phyloP scores from a whole-genome alignment of 2,113 vertebrate genomes.

The Nyctereutes procyonoides region DNA sequence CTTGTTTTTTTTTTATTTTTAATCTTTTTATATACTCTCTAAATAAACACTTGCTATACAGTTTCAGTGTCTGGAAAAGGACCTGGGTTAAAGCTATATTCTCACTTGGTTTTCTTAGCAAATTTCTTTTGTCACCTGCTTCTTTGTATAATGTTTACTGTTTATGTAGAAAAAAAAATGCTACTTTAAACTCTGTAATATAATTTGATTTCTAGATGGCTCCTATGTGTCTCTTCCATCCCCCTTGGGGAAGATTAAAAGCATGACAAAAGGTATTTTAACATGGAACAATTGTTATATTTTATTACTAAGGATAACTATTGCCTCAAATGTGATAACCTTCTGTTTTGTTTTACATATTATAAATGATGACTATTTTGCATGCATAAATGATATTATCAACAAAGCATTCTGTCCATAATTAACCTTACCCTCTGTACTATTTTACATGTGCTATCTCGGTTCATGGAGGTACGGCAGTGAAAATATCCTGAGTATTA shows the following conservation, averaged over 20 bases:
- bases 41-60: background rate
- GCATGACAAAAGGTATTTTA: conserved; percentile 97
- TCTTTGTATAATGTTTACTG: conserved; percentile 40
- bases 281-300: background rate
- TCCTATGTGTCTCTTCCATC: conserved; percentile 97
- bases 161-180: conserved; percentile 26
- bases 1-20: background rate
- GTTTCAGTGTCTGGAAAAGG: background rate
- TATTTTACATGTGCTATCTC: background rate
- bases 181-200: conserved; percentile 3
- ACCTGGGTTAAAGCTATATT: background rate
- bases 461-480: background rate
- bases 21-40: background rate
- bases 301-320: conserved; percentile 49
- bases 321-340: conserved; percentile 20
- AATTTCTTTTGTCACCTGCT: background rate
- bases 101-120: background rate
- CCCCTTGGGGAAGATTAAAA: conserved; percentile 97
- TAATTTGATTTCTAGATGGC: conserved; percentile 91
- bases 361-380: background rate
- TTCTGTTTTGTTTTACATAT: conserved; percentile 24
- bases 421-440: background rate
- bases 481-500: background rate
- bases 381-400: background rate
- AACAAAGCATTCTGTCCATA: background rate